Percentiles rank a stretch among this genome's conserved stretches.
phyloP scores from a whole-genome alignment of 2,888 invertebrate species.

The Chaitophorus viminalis region DNA sequence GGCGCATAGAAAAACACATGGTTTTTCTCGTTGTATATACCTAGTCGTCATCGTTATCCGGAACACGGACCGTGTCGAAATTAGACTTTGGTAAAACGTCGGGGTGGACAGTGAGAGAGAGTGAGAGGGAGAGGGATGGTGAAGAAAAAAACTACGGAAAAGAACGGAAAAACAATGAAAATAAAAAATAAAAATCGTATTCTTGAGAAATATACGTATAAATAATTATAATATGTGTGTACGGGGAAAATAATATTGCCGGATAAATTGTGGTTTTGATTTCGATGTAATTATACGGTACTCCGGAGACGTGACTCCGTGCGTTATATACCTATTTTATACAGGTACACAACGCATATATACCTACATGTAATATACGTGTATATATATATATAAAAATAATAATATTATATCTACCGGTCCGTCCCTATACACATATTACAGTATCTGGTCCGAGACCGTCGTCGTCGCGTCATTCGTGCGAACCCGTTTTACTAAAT shows the following conservation, averaged over 20 bases:
- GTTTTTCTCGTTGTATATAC: too few relatives aligned
- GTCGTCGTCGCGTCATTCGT: too few relatives aligned
- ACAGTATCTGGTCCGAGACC: too few relatives aligned
- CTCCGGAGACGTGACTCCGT: conserved; percentile 33
- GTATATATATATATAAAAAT: too few relatives aligned
- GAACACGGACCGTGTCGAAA: conserved; percentile 61
- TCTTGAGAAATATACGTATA: conserved; percentile 13
- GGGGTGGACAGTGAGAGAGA: not conserved
- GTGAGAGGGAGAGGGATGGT: not conserved
- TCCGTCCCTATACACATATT: too few relatives aligned
- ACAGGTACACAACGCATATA: too few relatives aligned
- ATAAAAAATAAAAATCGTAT: conserved; percentile 28
- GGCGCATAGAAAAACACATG: conserved; percentile 4
- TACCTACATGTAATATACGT: not conserved
- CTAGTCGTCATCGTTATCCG: conserved; percentile 46
- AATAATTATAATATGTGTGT: too few relatives aligned
- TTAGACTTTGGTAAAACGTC: conserved; percentile 3
- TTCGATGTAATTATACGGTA: conserved; percentile 59
- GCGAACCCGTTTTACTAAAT: too few relatives aligned
- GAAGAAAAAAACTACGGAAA: not conserved
- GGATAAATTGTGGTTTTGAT: conserved; percentile 58
- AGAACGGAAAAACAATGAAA: not conserved
- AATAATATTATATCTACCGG: too few relatives aligned
- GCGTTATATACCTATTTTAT: too few relatives aligned
- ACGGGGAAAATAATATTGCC: conserved; percentile 20